Base-by-base conservation (phyloP, 1,140 invertebrate genomes). In the Trachymyrmex septentrionalis region DNA sequence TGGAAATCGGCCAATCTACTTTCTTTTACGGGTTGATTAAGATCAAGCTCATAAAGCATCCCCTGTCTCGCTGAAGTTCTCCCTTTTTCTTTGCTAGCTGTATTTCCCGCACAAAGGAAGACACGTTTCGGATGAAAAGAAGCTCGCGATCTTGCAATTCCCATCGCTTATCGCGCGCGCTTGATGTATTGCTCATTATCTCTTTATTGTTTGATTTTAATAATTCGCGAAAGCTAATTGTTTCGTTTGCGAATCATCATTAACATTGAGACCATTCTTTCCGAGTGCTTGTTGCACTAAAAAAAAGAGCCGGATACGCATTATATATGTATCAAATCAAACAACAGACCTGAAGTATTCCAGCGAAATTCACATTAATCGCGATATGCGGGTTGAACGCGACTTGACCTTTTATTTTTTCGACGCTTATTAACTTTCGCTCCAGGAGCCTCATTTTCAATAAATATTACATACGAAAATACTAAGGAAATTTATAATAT, bases 71-170 rank as follows among this genome's bases (percentile, higher is more conserved):
- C 24, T 19, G 0, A 0, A 12, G 48, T 24, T 7, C 66, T 9
- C 14, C 9, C 38, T 9, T 72, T 73, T 50, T 16, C 57, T 84
- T 50, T 84, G 55, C 9, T 44, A 63, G 38, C 19, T 84, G 12
- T 61, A 61, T 84, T 63, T 75, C 4, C 34, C n/a, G 69, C 69
- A 84, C 69, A 84, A 84, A 73, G 34, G 38, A 34, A 73, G 24
- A 14, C 38, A 50, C 55, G 24, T 84, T 75, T 21, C 10, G 53
- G 53, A 73, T 61, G 55, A 84, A 75, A 63, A 73, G 69, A 84
- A 61, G 14, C 48, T 66, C 61, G 10, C 59, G 16, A 14, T 48
- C 53, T 34, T 24, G 16, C 55, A 48, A 14, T 48, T 21, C 80
- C 14, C 24, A n/a, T 38, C 14, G 14, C 24, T 82, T 27, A 48